Evolutionary conservation across 2,797 vertebrate genomes (phyloP).

Genomic region (Megaceryle alcyon): DNA sequence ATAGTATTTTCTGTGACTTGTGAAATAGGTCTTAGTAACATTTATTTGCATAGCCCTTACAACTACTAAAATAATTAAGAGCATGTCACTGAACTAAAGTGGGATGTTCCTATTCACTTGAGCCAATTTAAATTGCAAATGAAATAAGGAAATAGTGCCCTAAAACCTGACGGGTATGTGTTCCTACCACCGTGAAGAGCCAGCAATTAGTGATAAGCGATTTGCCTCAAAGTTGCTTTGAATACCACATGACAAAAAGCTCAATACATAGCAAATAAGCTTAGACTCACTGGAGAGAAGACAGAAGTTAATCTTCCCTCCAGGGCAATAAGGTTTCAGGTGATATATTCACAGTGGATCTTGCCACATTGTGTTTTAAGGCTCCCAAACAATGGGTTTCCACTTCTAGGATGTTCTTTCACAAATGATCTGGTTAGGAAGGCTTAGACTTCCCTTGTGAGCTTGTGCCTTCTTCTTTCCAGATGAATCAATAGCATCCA

Average conservation of each 20-base stretch:
- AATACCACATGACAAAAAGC: not conserved
- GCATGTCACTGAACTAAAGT: not conserved
- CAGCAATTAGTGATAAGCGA: constrained; percentile 47
- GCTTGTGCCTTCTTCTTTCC: not conserved
- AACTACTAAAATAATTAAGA: constrained; percentile 39
- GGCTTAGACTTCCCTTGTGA: not conserved
- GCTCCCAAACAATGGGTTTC: not conserved
- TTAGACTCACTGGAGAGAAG: not conserved
- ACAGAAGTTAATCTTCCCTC: constrained; percentile 24
- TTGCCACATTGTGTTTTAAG: constrained; percentile 19
- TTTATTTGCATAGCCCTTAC: not conserved
- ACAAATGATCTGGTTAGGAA: not conserved
- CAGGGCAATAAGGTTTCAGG: constrained; percentile 32
- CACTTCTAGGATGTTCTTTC: not conserved
- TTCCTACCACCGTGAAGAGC: not conserved
- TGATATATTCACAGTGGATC: constrained; percentile 38
- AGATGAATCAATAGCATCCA: not conserved
- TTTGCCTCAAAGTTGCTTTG: constrained; percentile 33
- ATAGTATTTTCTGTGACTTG: not conserved
- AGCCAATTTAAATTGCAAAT: constrained; percentile 56
- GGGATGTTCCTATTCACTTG: constrained; percentile 13
- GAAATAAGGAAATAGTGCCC: constrained; percentile 1
- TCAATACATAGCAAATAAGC: constrained; percentile 16
- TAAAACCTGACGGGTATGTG: constrained; percentile 3
- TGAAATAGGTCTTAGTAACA: constrained; percentile 8